A percentile compares a stretch with the other conserved stretches of the same genome.
Evolutionary conservation across 2,797 vertebrate genomes (phyloP).

Genomic region (Vultur gryphus): DNA sequence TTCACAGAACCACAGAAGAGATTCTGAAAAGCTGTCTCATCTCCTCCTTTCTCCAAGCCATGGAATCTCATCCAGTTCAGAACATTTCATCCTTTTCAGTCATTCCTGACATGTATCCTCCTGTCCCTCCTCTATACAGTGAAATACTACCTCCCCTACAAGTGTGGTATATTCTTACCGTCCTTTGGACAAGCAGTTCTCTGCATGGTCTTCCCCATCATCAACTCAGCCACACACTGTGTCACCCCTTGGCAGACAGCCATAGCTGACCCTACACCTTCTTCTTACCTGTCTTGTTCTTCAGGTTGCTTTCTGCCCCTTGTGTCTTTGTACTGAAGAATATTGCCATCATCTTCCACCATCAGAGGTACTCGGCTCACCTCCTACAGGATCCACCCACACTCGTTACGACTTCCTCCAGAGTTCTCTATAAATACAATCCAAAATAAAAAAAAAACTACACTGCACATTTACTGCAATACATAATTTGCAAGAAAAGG

Average conservation of each 20-base stretch:
- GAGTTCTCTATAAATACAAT: not conserved
- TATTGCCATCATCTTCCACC: not conserved
- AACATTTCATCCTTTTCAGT: not conserved
- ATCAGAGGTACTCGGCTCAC: not conserved
- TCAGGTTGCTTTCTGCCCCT: not conserved
- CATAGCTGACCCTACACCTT: not conserved
- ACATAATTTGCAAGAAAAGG: not conserved
- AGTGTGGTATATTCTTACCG: not conserved
- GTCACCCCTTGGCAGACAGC: not conserved
- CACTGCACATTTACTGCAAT: not conserved
- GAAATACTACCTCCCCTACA: not conserved
- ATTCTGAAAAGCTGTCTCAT: not conserved
- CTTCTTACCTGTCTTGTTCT: not conserved
- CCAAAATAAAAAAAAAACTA: not conserved
- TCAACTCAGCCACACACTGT: not conserved
- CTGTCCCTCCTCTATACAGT: not conserved
- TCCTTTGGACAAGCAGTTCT: not conserved
- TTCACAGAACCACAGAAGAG: not conserved
- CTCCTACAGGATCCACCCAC: not conserved
- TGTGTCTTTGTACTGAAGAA: not conserved
- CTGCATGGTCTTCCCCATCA: not conserved
- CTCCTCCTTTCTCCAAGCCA: not conserved
- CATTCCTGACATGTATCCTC: not conserved
- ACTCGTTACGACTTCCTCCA: not conserved
- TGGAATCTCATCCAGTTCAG: not conserved